A percentile compares a stretch with the other conserved stretches of the same genome.
Conservation (phyloP, 2,888 invertebrate species). For the Drosophila siamana region DNA sequence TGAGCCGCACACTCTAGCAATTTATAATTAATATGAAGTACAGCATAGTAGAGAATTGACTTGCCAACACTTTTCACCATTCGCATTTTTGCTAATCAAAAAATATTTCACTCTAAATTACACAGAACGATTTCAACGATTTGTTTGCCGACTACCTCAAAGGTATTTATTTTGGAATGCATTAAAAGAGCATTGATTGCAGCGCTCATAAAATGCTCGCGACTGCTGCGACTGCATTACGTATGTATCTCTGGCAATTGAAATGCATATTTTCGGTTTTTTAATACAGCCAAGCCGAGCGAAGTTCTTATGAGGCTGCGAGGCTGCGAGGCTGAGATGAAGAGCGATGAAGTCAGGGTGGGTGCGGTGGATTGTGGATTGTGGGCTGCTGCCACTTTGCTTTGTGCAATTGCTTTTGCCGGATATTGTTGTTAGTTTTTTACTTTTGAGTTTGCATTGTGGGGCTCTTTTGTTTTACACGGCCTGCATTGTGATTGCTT, state of each 20-base stretch:
- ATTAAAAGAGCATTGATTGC: constrained; percentile 9
- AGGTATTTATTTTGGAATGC: neutral
- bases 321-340: neutral
- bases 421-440: constrained; percentile 78
- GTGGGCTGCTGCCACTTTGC: constrained; percentile 53
- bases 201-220: constrained; percentile 11
- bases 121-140: neutral
- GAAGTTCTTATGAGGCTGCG: constrained; percentile 28
- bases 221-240: neutral
- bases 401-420: constrained; percentile 79
- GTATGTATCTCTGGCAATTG: constrained; percentile 11
- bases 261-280: constrained; percentile 38
- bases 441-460: constrained; percentile 72
- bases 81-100: neutral
- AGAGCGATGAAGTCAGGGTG: neutral
- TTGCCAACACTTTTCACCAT: too few relatives aligned
- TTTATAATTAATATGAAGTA: neutral
- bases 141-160: neutral
- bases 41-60: too few relatives aligned
- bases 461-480: constrained; percentile 70
- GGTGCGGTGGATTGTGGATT: too few relatives aligned
- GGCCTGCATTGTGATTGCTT: constrained; percentile 68
- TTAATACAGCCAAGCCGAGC: constrained; percentile 50
- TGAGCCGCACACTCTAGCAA: neutral
- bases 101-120: neutral